phyloP scores from a whole-genome alignment of 2,113 vertebrate species.

The Oxyruncus cristatus region DNA sequence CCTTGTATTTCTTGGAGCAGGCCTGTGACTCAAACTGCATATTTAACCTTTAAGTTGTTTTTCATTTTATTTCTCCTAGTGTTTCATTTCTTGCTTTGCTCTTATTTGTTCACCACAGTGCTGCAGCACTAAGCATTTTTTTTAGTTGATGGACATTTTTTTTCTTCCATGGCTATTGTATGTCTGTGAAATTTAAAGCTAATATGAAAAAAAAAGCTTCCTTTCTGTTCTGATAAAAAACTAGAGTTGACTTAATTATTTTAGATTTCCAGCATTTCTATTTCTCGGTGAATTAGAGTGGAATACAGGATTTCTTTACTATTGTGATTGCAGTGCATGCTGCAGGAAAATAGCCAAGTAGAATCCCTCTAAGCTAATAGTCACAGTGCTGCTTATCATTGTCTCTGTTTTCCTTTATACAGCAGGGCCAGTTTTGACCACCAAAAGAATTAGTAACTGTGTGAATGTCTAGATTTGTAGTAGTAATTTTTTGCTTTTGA shows the following conservation, averaged over 20 bases:
- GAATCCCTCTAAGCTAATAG: slow-evolving; percentile 57
- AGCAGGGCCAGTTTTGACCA: slow-evolving; percentile 3
- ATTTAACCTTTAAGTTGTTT: slow-evolving; percentile 8
- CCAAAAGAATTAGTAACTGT: neutral
- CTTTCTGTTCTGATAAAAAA: slow-evolving; percentile 59
- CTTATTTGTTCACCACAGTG: slow-evolving; percentile 34
- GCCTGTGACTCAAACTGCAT: neutral
- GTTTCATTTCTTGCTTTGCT: slow-evolving; percentile 22
- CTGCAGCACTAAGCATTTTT: slow-evolving; percentile 61
- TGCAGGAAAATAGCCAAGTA: slow-evolving; percentile 67
- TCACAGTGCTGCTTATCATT: slow-evolving; percentile 36
- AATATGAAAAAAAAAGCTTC: slow-evolving; percentile 23
- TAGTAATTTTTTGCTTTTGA: slow-evolving; percentile 2
- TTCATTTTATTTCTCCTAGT: neutral
- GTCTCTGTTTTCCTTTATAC: slow-evolving; percentile 32
- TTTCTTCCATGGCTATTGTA: slow-evolving; percentile 49
- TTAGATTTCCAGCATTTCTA: slow-evolving; percentile 61
- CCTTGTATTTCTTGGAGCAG: slow-evolving; percentile 4
- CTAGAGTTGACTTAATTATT: slow-evolving; percentile 45
- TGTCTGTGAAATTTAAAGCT: slow-evolving; percentile 66
- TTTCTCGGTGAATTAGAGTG: slow-evolving; percentile 60
- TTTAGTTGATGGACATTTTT: slow-evolving; percentile 64
- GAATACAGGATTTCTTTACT: slow-evolving; percentile 69
- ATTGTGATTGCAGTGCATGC: slow-evolving; percentile 29
- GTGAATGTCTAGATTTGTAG: neutral